phyloP scores from a whole-genome alignment of 2,113 vertebrate genomes.

The Dasypus novemcinctus region DNA sequence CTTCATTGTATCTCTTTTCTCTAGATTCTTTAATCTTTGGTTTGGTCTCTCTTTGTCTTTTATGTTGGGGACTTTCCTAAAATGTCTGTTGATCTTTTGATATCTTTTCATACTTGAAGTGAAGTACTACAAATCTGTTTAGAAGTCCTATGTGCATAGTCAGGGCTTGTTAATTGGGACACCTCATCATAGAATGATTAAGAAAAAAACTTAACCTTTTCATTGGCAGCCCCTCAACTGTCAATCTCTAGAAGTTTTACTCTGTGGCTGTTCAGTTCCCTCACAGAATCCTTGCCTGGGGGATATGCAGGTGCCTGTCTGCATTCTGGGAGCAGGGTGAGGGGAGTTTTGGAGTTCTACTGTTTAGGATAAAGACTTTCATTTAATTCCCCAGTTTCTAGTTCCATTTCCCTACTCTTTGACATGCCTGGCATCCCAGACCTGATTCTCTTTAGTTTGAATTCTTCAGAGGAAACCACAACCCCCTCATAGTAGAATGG shows the following conservation, averaged over 20 bases:
- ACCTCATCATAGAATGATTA: not conserved
- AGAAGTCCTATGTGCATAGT: not conserved
- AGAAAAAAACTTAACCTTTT: not conserved
- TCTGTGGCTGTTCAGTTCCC: not conserved
- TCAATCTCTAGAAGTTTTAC: not conserved
- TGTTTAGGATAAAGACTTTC: not conserved
- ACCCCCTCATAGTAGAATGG: too few relatives aligned
- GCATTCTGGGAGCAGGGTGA: not conserved
- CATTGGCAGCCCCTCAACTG: not conserved
- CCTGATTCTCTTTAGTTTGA: not conserved
- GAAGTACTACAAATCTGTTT: not conserved
- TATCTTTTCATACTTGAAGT: not conserved
- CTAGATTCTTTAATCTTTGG: not conserved
- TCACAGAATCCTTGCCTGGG: not conserved
- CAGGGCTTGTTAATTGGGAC: not conserved
- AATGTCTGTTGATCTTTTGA: not conserved
- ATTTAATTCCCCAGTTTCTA: not conserved
- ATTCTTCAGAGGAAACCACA: not conserved
- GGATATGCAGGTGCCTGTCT: not conserved
- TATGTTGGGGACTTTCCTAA: not conserved
- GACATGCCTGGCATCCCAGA: not conserved
- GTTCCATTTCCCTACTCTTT: not conserved
- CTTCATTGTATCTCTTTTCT: not conserved
- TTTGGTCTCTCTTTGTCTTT: not conserved
- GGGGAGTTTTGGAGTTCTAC: not conserved